Percentiles rank a stretch among this genome's conserved stretches.
These are phyloP conservation scores for Bufo bufo DNA, from an alignment of 2,113 vertebrate genomes.

Conservation along the genomic window DNA sequence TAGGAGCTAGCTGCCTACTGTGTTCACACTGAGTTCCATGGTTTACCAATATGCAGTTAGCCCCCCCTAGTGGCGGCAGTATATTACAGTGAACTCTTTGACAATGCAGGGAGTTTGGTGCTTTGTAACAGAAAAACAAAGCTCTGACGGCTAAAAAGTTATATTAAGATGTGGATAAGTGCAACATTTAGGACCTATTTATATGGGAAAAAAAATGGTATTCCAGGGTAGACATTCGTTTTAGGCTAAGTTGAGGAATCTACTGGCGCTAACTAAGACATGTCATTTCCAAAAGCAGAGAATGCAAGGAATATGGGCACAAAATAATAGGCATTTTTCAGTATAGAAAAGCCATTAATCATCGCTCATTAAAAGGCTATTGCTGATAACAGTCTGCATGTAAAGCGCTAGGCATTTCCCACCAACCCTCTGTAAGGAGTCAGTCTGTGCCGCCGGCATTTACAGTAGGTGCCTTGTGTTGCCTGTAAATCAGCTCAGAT, in stretches of 20 bases:
- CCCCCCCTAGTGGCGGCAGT: background rate
- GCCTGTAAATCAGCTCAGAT: background rate
- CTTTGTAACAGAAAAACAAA: background rate
- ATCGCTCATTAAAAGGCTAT: conserved; percentile 13
- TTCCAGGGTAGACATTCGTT: background rate
- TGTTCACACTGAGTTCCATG: too few species aligned
- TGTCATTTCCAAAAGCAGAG: background rate
- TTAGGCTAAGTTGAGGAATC: background rate
- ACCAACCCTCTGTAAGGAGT: background rate
- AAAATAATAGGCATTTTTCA: background rate
- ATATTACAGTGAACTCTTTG: background rate
- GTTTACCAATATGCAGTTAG: background rate
- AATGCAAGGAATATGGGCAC: background rate
- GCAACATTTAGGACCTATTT: background rate
- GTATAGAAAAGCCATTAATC: background rate
- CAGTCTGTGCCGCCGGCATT: too few species aligned
- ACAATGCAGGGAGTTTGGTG: background rate
- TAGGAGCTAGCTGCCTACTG: too few species aligned
- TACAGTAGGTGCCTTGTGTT: background rate
- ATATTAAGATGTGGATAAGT: background rate
- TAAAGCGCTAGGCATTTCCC: background rate
- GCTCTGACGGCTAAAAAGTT: background rate
- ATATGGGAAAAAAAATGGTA: background rate
- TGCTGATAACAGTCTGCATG: background rate
- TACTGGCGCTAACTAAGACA: background rate